A percentile compares a stretch with the other conserved stretches of the same genome.
These are phyloP conservation scores for Rafetus swinhoei DNA, from an alignment of 2,113 vertebrate species.

Conservation along the genomic window DNA sequence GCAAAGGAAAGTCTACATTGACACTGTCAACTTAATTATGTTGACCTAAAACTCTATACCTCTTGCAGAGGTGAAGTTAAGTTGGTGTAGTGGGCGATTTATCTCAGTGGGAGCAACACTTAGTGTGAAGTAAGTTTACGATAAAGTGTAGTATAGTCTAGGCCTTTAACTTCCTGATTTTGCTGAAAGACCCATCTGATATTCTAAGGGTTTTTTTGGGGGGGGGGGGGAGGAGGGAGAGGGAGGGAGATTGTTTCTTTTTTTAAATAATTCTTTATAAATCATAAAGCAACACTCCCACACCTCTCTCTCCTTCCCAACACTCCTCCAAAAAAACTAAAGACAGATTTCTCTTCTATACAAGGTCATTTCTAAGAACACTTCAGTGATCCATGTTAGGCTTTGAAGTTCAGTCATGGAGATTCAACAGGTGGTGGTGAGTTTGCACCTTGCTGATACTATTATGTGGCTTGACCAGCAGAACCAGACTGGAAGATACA, in stretches of 20 bases:
- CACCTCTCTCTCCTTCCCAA: neutral
- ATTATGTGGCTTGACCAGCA: neutral
- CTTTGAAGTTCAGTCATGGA: neutral
- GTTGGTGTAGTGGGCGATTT: no score
- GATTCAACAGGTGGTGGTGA: neutral
- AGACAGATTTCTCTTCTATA: neutral
- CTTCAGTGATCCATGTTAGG: neutral
- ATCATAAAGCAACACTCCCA: neutral
- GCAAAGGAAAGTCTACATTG: no score
- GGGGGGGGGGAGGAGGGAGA: no score
- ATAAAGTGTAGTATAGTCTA: no score
- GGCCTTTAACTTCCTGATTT: neutral
- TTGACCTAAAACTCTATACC: no score
- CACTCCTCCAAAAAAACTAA: neutral
- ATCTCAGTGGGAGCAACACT: no score
- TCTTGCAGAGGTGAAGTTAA: no score
- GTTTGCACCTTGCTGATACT: neutral
- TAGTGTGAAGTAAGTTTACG: no score
- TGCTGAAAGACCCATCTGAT: neutral
- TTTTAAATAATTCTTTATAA: neutral
- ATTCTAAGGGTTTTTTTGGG: neutral
- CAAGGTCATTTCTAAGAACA: neutral
- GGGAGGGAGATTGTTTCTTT: no score
- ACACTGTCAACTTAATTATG: no score
- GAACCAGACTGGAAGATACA: neutral